Conservation (phyloP, 53 echinoderm and acorn worm genomes). For the Luidia sarsii region DNA sequence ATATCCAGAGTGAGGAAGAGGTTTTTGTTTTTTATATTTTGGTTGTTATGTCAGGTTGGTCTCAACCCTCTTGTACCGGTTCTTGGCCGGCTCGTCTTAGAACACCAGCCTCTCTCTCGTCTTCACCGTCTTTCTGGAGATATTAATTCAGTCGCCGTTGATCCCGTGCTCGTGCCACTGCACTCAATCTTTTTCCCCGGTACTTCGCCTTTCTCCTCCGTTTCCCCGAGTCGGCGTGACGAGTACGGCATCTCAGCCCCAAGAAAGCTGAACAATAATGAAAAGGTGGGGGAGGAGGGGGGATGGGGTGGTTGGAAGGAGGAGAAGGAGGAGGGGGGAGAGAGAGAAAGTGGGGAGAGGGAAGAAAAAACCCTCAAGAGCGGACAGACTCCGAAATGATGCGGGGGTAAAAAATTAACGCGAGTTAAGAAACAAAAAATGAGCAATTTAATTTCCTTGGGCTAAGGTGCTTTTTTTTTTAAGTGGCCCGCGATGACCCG, state of each 20-base stretch:
- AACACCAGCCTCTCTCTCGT: background rate
- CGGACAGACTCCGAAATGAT: background rate
- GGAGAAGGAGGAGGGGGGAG: background rate
- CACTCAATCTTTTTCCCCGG: slow-evolving; percentile 22
- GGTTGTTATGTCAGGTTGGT: slow-evolving; percentile 26
- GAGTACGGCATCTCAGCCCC: background rate
- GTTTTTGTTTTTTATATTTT: too few species aligned
- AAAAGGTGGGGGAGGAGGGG: too few species aligned
- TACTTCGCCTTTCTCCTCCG: slow-evolving; percentile 33
- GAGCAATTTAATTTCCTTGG: slow-evolving; percentile 56
- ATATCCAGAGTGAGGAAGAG: background rate
- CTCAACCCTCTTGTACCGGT: too few species aligned
- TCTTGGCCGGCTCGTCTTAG: too few species aligned
- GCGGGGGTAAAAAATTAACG: slow-evolving; percentile 29
- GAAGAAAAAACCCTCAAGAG: background rate
- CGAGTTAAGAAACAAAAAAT: slow-evolving; percentile 51
- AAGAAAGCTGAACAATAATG: too few species aligned
- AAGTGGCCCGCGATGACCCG: slow-evolving; percentile 51
- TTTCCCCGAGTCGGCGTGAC: slow-evolving; percentile 28
- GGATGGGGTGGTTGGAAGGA: too few species aligned
- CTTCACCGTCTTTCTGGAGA: background rate
- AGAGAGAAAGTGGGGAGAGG: background rate
- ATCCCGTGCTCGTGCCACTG: slow-evolving; percentile 23
- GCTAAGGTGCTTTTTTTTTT: slow-evolving; percentile 21
- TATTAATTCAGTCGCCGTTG: slow-evolving; percentile 39